These are phyloP conservation scores for Turnix velox DNA, from an alignment of 2,113 vertebrate species.

Conservation along the genomic window DNA sequence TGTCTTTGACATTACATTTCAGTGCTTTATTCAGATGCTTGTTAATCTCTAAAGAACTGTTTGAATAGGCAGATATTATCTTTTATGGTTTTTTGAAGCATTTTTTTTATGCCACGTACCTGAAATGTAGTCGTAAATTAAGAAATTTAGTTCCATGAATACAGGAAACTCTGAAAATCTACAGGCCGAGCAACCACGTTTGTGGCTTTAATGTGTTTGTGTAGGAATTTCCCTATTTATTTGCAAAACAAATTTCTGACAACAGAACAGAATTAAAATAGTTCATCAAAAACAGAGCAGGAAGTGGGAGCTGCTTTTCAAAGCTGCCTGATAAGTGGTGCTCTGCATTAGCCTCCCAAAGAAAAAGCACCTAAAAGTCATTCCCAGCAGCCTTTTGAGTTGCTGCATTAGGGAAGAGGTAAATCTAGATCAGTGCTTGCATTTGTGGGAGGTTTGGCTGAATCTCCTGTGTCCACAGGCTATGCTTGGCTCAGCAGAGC, in stretches of 20 bases:
- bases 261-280: background rate
- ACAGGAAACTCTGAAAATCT: background rate
- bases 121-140: background rate
- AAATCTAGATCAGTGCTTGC: background rate
- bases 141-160: background rate
- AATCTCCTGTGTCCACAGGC: background rate
- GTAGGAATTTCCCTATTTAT: background rate
- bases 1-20: background rate
- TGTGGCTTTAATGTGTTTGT: background rate
- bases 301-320: background rate
- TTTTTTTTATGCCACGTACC: background rate
- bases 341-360: background rate
- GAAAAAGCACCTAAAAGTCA: background rate
- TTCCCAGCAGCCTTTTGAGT: background rate
- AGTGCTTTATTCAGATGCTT: background rate
- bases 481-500: background rate
- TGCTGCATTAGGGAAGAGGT: background rate
- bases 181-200: background rate
- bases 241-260: background rate
- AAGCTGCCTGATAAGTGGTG: accelerated
- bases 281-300: background rate
- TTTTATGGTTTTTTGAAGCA: background rate
- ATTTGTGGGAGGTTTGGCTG: background rate
- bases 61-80: background rate
- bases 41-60: background rate